Conservation (phyloP, 2,797 vertebrate genomes). For the Arvicola amphibius region DNA sequence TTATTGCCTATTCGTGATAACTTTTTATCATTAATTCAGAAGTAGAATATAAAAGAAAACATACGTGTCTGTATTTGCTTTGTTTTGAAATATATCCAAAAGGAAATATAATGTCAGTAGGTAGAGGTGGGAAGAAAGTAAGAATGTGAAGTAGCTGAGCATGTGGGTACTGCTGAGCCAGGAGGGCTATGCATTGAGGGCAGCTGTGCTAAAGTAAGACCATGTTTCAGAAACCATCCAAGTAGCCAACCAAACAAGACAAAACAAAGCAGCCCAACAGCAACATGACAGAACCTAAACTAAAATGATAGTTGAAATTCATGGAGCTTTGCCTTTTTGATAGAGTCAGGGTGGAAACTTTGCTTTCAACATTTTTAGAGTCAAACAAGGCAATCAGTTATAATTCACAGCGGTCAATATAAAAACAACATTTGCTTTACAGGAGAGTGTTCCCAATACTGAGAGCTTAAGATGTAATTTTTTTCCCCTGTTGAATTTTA, state of each 20-base stretch:
- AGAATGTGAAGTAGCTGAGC: neutral
- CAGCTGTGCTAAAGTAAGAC: neutral
- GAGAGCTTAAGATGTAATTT: slow-evolving; percentile 21
- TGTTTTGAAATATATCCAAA: neutral
- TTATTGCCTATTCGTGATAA: neutral
- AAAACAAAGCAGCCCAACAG: neutral
- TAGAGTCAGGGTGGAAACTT: slow-evolving; percentile 29
- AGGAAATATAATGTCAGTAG: neutral
- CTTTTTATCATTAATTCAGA: neutral
- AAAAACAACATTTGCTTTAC: slow-evolving; percentile 29
- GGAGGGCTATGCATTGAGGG: neutral
- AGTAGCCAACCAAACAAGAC: neutral
- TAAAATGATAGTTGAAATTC: neutral
- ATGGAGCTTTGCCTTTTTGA: neutral
- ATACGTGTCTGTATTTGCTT: neutral
- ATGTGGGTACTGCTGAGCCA: neutral
- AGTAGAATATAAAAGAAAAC: neutral
- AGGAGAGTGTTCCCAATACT: slow-evolving; percentile 9
- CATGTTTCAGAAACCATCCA: neutral
- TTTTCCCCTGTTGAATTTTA: slow-evolving; percentile 35
- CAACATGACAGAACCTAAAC: neutral
- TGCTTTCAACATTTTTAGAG: slow-evolving; percentile 17
- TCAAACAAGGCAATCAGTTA: slow-evolving; percentile 26
- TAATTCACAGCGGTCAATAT: neutral
- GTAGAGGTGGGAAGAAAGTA: neutral